These are phyloP conservation scores for Drosophila anomalata DNA, from an alignment of 2,888 invertebrate genomes.

Conservation along the genomic window DNA sequence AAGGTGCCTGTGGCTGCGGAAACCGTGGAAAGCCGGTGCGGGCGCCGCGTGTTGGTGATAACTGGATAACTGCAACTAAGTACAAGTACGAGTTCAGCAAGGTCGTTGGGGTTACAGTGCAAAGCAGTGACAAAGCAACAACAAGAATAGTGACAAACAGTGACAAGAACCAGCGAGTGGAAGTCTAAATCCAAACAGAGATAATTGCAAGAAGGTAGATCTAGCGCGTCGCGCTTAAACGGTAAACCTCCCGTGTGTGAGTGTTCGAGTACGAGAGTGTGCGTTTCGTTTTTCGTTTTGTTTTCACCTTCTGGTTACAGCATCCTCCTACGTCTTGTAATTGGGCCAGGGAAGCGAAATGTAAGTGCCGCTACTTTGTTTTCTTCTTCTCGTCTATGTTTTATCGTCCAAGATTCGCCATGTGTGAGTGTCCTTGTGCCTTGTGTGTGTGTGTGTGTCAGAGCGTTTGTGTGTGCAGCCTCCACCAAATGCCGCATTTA, in stretches of 20 bases:
- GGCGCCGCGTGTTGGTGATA: not conserved
- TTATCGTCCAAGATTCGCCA: slow-evolving; percentile 59
- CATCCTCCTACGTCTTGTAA: slow-evolving; percentile 18
- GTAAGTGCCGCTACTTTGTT: slow-evolving; percentile 65
- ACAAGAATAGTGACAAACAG: slow-evolving; percentile 39
- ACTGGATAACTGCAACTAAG: not conserved
- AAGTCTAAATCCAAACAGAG: not conserved
- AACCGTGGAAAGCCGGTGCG: not conserved
- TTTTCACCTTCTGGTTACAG: slow-evolving; percentile 5
- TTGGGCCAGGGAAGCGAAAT: slow-evolving; percentile 24
- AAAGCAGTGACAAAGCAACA: too few relatives aligned
- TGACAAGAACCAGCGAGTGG: slow-evolving; percentile 6
- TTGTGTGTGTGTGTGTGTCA: not conserved
- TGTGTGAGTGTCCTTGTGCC: slow-evolving; percentile 11
- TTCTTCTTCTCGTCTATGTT: slow-evolving; percentile 48
- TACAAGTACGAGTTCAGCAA: not conserved
- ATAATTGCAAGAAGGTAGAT: not conserved
- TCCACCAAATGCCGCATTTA: slow-evolving; percentile 69
- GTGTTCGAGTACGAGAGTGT: slow-evolving; percentile 24
- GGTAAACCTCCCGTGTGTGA: slow-evolving; percentile 43
- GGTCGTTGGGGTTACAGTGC: slow-evolving; percentile 22
- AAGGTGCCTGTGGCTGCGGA: too few relatives aligned
- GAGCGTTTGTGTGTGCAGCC: slow-evolving; percentile 32
- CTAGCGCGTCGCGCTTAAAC: slow-evolving; percentile 41
- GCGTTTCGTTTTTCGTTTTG: slow-evolving; percentile 17